phyloP scores from a whole-genome alignment of 1,140 invertebrate species.

The Drosophila repletoides region DNA sequence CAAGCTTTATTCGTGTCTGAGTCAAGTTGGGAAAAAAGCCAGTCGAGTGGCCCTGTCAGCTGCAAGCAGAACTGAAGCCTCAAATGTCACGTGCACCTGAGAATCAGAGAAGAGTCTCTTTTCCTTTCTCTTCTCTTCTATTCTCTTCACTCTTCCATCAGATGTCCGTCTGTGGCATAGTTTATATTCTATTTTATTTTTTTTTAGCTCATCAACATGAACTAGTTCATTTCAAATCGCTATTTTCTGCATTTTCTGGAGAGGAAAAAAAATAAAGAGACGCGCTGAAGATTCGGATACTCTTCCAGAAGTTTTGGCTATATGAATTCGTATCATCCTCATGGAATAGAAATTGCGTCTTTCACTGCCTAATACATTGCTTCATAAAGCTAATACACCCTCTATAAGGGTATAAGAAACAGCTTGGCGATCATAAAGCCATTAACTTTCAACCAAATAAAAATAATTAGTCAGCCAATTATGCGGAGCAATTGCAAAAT shows the following conservation, averaged over 20 bases:
- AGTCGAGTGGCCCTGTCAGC: constrained; percentile 44
- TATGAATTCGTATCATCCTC: no score
- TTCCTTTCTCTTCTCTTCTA: neutral
- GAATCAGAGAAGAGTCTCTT: neutral
- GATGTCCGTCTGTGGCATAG: constrained; percentile 3
- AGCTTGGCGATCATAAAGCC: constrained; percentile 21
- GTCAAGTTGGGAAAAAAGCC: constrained; percentile 20
- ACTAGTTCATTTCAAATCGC: constrained; percentile 44
- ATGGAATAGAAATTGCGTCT: no score
- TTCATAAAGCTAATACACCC: neutral
- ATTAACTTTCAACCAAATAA: constrained; percentile 24
- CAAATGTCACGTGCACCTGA: constrained; percentile 40
- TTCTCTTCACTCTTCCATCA: neutral
- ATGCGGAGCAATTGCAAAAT: constrained; percentile 14
- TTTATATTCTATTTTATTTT: neutral
- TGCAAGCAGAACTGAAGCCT: constrained; percentile 28
- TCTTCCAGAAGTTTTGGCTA: no score
- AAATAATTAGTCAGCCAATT: constrained; percentile 3
- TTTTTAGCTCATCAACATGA: constrained; percentile 19
- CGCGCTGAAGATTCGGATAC: no score
- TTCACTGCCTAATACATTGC: no score
- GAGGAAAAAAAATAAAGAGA: no score
- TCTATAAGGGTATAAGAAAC: no score
- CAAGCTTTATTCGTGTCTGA: constrained; percentile 13
- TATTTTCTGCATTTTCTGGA: constrained; percentile 22